A percentile compares a stretch with the other conserved stretches of the same genome.
These are phyloP conservation scores for Diachrysia chrysitis DNA, from an alignment of 2,888 invertebrate genomes.

Conservation along the genomic window DNA sequence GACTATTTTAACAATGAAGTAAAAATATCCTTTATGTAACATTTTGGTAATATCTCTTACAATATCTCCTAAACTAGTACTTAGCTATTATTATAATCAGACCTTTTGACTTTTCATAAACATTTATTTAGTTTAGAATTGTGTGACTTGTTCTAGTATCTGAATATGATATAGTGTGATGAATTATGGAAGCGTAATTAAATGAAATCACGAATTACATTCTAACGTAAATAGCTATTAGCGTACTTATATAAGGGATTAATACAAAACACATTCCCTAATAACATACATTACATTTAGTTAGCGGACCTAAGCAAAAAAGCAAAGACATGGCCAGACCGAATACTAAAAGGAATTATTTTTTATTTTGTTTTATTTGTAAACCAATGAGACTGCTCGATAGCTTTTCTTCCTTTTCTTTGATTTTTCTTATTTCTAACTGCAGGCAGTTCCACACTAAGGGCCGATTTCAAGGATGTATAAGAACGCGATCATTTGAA, in stretches of 20 bases:
- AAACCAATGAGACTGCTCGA: neutral
- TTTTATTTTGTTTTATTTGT: conserved; percentile 3
- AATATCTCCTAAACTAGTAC: neutral
- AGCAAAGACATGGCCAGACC: neutral
- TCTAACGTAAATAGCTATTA: no score
- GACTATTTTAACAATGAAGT: conserved; percentile 28
- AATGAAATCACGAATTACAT: no score
- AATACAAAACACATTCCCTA: no score
- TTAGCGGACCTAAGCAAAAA: neutral
- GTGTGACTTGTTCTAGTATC: no score
- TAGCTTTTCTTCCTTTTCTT: neutral
- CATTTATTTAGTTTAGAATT: no score
- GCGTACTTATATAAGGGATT: no score
- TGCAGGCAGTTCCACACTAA: neutral
- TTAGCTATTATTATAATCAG: no score
- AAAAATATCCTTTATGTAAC: neutral
- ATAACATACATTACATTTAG: neutral
- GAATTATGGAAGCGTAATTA: no score
- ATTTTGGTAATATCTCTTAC: neutral
- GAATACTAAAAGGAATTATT: neutral
- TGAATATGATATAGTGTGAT: no score
- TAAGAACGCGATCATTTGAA: neutral
- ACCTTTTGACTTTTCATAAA: no score
- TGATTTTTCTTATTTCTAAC: neutral
- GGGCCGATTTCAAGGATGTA: neutral